Evolutionary conservation across 1,140 invertebrate genomes (phyloP), one percentile per base, ranked within the genome.

Genomic region (Anoplophora glabripennis): DNA sequence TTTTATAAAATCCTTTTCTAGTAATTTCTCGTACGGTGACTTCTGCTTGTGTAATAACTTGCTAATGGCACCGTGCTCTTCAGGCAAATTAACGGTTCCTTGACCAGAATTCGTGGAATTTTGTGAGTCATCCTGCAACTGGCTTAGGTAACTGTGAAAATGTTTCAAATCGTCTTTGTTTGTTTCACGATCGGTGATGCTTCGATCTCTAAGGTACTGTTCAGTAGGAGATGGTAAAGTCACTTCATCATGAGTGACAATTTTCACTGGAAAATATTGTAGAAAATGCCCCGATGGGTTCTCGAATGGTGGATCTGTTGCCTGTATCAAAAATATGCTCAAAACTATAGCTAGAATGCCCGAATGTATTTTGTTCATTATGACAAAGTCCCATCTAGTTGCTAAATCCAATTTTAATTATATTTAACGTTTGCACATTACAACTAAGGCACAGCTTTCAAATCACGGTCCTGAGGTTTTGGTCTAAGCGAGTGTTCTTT

Each of bases 361-460:
- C 48, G 74, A 72, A 57, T 75, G 72, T 64, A 76, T 71, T 57
- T 67, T 69, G 65, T 71, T 75, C 74, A 76, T 76, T 63, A 58
- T 76, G 66, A 52, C 61, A 42, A 12, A 11, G 14, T 40, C n/a
- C 14, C 41, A 42, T 14, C 21, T 28, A 28, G 21, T 28, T 28
- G 21, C 21, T 28, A 28, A n/a, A 28, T 28, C 21, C 21, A 28
- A 28, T 28, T 2, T 28, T 28, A n/a, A 3, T 28, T 28, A 28
- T 28, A 28, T 28, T 28, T 28, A 28, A 28, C 21, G 21, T 5
- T 28, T 28, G 21, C 21, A 28, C 21, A 28, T 28, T 28, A 28
- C 21, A 3, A 3, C 21, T 28, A 28, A 28, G 5, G 21, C 21
- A 28, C 21, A 28, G 21, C 21, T 28, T 28, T 28, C 21, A 3